Evolutionary conservation across 1,140 invertebrate genomes (phyloP).

Genomic region (Drosophila pandora): DNA sequence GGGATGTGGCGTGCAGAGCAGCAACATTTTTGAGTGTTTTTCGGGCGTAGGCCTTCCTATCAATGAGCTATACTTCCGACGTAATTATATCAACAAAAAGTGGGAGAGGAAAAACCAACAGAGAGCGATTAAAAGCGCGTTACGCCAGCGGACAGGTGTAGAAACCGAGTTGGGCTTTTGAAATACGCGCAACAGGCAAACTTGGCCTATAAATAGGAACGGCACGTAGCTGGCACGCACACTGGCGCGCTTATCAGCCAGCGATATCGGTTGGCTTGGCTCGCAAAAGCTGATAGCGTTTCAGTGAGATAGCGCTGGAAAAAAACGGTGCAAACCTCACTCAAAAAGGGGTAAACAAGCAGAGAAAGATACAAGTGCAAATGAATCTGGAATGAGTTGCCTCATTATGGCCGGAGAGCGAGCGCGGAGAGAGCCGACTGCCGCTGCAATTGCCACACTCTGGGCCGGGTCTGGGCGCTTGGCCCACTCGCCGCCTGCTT

Average conservation of each 20-base stretch:
- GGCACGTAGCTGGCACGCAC: constrained; percentile 39
- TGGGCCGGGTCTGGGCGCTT: constrained; percentile 48
- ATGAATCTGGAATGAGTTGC: constrained; percentile 33
- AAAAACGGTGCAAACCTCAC: constrained; percentile 49
- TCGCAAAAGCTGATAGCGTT: constrained; percentile 76
- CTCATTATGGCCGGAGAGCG: constrained; percentile 37
- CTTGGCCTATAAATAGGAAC: constrained; percentile 64
- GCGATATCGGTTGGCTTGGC: constrained; percentile 54
- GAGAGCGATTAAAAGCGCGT: constrained; percentile 61
- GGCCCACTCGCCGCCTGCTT: constrained; percentile 71
- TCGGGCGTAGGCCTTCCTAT: constrained; percentile 19
- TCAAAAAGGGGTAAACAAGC: constrained; percentile 25
- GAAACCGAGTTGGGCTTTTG: constrained; percentile 27
- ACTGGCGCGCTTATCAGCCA: constrained; percentile 47
- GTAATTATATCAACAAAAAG: constrained; percentile 38
- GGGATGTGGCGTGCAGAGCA: neutral
- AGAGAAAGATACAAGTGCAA: constrained; percentile 22
- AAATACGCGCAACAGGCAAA: constrained; percentile 65
- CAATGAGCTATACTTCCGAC: constrained; percentile 33
- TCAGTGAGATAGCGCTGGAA: constrained; percentile 3
- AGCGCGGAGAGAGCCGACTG: constrained; percentile 12
- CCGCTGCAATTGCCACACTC: constrained; percentile 51
- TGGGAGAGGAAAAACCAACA: constrained; percentile 7
- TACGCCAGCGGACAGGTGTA: constrained; percentile 47
- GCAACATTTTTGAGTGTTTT: constrained; percentile 5